phyloP scores from a whole-genome alignment of 2,888 invertebrate species.

The Euzetes globulus region DNA sequence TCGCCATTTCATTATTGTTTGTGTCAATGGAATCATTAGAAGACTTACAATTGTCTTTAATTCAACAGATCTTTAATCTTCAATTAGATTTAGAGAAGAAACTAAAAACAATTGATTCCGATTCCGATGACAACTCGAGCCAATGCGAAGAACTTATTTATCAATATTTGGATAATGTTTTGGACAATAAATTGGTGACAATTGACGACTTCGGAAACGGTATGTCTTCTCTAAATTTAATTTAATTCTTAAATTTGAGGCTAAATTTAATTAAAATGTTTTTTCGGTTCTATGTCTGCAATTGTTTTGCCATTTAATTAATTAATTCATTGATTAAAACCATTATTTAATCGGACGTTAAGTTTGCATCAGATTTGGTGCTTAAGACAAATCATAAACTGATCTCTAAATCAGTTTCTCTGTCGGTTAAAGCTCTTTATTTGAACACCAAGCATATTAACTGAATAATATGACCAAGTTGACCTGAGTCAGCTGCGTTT shows the following conservation, averaged over 20 bases:
- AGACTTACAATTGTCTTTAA: background rate
- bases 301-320: no score
- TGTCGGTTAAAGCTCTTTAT: no score
- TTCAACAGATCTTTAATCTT: conserved; percentile 14
- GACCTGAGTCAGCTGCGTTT: no score
- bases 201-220: conserved; percentile 14
- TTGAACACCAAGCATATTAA: no score
- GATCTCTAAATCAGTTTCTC: no score
- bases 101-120: background rate
- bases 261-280: background rate
- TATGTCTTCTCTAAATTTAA: background rate
- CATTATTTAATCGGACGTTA: background rate
- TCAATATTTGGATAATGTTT: background rate
- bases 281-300: background rate
- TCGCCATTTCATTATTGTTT: background rate
- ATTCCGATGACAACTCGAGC: background rate
- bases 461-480: no score
- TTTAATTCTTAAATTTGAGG: background rate
- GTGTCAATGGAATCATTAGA: background rate
- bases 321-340: background rate
- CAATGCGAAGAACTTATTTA: background rate
- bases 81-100: background rate
- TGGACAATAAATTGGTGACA: background rate
- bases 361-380: no score
- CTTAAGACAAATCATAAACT: no score